Evolutionary conservation across 2,888 invertebrate species (phyloP).

Genomic region (Trimorus sp.): DNA sequence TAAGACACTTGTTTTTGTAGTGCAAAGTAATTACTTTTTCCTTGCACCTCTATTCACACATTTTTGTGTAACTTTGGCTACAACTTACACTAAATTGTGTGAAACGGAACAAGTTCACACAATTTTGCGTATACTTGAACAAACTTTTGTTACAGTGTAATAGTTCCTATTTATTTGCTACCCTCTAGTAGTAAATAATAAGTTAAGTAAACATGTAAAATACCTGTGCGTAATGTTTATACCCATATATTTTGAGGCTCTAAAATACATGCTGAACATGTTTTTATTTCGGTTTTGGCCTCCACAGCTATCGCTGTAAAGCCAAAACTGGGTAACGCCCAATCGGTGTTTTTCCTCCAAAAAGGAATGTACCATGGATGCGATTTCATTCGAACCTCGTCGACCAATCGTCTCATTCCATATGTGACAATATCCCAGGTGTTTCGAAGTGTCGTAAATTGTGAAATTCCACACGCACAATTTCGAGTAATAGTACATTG

Average conservation of each 20-base stretch:
- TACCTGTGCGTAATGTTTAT: constrained; percentile 15
- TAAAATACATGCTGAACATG: constrained; percentile 33
- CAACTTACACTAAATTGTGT: too few relatives aligned
- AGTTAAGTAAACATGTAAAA: too few relatives aligned
- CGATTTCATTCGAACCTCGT: constrained; percentile 27
- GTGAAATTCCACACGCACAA: constrained; percentile 32
- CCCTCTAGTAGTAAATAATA: too few relatives aligned
- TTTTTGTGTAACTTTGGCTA: too few relatives aligned
- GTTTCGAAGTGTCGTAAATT: not conserved
- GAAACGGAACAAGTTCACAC: too few relatives aligned
- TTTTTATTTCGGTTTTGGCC: constrained; percentile 35
- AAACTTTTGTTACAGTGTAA: too few relatives aligned
- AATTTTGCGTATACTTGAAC: too few relatives aligned
- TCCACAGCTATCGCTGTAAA: constrained; percentile 29
- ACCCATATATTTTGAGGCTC: not conserved
- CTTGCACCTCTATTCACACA: too few relatives aligned
- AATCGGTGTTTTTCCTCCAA: not conserved
- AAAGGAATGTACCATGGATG: not conserved
- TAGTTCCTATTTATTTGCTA: too few relatives aligned
- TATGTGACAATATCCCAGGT: constrained; percentile 3
- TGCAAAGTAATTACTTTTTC: too few relatives aligned
- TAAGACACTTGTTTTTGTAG: too few relatives aligned
- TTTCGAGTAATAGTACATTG: constrained; percentile 29
- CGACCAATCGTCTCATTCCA: constrained; percentile 18
- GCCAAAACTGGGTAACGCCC: not conserved